Conservation (phyloP, 2,888 invertebrate species). For the Caenorhabditis sulstoni region DNA sequence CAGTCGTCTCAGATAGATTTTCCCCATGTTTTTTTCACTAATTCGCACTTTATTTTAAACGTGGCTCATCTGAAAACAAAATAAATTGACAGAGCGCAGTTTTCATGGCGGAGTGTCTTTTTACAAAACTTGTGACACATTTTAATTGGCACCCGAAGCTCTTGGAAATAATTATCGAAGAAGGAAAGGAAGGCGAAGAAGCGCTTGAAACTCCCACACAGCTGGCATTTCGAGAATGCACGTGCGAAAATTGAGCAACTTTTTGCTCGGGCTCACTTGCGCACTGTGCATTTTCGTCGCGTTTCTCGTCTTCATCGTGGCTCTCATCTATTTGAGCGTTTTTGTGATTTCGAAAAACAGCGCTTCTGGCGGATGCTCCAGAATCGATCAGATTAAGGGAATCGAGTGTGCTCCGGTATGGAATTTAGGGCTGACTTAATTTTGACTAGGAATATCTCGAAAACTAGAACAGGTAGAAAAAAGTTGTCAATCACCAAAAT, state of each 20-base stretch:
- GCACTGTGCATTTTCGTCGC: slow-evolving; percentile 34
- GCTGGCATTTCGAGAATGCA: background rate
- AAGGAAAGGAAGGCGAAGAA: too few species aligned
- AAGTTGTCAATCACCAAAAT: too few species aligned
- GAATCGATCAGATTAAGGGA: slow-evolving; percentile 17
- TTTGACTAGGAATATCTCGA: too few species aligned
- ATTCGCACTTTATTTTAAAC: too few species aligned
- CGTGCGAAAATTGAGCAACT: slow-evolving; percentile 15
- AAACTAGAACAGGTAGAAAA: too few species aligned
- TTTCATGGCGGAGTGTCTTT: too few species aligned
- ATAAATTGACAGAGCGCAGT: too few species aligned
- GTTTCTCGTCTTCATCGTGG: slow-evolving; percentile 19
- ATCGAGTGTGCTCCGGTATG: slow-evolving; percentile 23
- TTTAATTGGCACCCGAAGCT: background rate
- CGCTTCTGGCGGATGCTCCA: slow-evolving; percentile 9
- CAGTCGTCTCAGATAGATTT: too few species aligned
- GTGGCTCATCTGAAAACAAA: too few species aligned
- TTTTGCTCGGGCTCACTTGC: slow-evolving; percentile 30
- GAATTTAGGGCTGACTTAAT: too few species aligned
- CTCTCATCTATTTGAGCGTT: slow-evolving; percentile 25
- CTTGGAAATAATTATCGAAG: background rate
- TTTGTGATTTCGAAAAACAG: slow-evolving; percentile 3
- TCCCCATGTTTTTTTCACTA: too few species aligned
- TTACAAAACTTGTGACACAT: background rate
- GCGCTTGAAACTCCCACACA: too few species aligned